These are phyloP conservation scores for Bos indicus DNA, from an alignment of 2,113 vertebrate genomes.

Conservation along the genomic window DNA sequence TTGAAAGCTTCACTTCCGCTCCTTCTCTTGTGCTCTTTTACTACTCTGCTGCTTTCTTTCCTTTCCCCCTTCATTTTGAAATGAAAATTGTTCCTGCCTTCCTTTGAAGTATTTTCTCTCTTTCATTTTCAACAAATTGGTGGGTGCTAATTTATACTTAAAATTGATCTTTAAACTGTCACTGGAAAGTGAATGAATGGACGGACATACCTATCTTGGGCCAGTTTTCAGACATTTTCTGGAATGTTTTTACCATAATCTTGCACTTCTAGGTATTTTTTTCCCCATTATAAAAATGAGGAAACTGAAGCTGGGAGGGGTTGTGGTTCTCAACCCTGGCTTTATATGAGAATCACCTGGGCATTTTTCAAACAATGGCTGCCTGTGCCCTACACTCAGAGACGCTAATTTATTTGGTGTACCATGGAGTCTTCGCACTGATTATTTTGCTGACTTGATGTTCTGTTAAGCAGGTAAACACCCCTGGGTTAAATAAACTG, in stretches of 20 bases:
- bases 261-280: neutral
- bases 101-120: neutral
- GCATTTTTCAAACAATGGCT: neutral
- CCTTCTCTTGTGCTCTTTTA: neutral
- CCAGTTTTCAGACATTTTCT: neutral
- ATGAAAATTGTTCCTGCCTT: neutral
- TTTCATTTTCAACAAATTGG: neutral
- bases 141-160: neutral
- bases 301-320: neutral
- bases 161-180: neutral
- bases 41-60: neutral
- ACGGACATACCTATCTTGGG: neutral
- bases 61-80: neutral
- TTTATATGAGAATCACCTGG: neutral
- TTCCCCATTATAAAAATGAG: neutral
- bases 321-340: neutral
- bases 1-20: neutral
- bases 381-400: neutral
- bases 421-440: accelerated
- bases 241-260: neutral
- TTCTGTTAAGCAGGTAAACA: neutral
- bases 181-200: neutral
- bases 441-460: neutral
- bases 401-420: neutral
- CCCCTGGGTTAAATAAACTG: neutral